A percentile compares a stretch with the other conserved stretches of the same genome.
These are phyloP conservation scores for Seriola rivoliana DNA, from an alignment of 2,113 vertebrate species.

Conservation along the genomic window DNA sequence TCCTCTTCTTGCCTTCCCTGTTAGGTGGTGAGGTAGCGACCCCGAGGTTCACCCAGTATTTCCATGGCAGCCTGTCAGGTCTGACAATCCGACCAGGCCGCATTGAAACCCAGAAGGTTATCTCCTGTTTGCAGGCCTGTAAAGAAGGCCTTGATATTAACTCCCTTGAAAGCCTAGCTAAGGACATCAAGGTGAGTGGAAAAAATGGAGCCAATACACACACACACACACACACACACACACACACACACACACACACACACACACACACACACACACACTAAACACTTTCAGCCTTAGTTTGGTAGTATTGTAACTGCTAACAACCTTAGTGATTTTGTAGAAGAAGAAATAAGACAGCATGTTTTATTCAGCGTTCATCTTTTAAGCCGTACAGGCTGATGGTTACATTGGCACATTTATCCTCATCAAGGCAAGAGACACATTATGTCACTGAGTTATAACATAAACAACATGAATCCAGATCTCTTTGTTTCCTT, in stretches of 20 bases:
- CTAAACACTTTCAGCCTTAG: not conserved
- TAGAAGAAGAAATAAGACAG: not conserved
- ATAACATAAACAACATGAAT: not conserved
- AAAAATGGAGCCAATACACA: constrained; percentile 17
- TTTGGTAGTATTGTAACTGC: not conserved
- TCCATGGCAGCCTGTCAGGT: constrained; percentile 95
- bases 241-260: not conserved
- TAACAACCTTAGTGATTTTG: not conserved
- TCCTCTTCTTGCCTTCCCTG: not conserved
- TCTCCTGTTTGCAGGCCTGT: constrained; percentile 98
- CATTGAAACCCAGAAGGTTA: constrained; percentile 97
- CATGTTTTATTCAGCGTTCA: not conserved
- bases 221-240: constrained; percentile 14
- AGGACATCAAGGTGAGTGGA: constrained; percentile 92
- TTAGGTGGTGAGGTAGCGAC: constrained; percentile 94
- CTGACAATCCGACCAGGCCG: constrained; percentile 95
- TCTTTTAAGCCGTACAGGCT: not conserved
- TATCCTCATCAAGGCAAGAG: not conserved
- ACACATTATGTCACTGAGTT: not conserved
- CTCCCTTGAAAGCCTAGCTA: constrained; percentile 94
- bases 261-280: constrained; percentile 18
- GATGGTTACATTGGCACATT: not conserved
- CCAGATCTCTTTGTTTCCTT: not conserved
- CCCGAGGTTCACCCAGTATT: constrained; percentile 95
- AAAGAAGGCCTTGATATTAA: constrained; percentile 99